Percentiles rank a stretch among this genome's conserved stretches.
Evolutionary conservation across 2,113 vertebrate genomes (phyloP).

Genomic region (Ursus arctos): DNA sequence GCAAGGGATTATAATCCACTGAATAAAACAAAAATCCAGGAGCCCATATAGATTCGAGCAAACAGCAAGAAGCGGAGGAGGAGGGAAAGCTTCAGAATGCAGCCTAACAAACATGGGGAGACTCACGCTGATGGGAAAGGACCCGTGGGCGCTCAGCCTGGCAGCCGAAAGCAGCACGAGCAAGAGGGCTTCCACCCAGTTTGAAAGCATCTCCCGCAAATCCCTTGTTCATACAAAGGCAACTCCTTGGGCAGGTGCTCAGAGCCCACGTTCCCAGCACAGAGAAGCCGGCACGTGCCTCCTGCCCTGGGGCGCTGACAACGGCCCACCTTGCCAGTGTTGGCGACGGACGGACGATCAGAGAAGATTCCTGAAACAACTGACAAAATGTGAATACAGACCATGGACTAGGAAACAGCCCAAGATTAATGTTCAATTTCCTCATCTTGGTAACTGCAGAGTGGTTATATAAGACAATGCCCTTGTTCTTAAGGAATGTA

Average conservation of each 20-base stretch:
- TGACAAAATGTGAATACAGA: rapidly evolving
- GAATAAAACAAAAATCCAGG: neutral
- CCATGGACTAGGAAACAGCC: neutral
- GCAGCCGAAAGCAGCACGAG: neutral
- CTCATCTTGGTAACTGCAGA: neutral
- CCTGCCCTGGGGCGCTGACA: rapidly evolving
- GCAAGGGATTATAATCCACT: neutral
- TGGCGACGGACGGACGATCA: neutral
- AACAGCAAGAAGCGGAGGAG: rapidly evolving
- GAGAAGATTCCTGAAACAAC: neutral
- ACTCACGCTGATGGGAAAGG: rapidly evolving
- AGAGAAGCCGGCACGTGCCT: rapidly evolving
- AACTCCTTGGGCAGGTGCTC: neutral
- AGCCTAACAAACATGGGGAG: rapidly evolving
- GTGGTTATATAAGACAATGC: rapidly evolving
- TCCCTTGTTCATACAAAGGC: neutral
- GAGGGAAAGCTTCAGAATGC: neutral
- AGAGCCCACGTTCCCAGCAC: neutral
- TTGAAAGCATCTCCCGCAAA: neutral
- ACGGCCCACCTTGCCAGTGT: rapidly evolving
- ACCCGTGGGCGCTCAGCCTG: rapidly evolving
- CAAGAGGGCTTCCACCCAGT: too few relatives aligned
- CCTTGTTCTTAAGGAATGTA: neutral
- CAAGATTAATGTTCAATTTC: neutral
- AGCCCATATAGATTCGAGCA: neutral